Base-by-base conservation (phyloP, 1,140 invertebrate genomes). In the Apis dorsata region DNA sequence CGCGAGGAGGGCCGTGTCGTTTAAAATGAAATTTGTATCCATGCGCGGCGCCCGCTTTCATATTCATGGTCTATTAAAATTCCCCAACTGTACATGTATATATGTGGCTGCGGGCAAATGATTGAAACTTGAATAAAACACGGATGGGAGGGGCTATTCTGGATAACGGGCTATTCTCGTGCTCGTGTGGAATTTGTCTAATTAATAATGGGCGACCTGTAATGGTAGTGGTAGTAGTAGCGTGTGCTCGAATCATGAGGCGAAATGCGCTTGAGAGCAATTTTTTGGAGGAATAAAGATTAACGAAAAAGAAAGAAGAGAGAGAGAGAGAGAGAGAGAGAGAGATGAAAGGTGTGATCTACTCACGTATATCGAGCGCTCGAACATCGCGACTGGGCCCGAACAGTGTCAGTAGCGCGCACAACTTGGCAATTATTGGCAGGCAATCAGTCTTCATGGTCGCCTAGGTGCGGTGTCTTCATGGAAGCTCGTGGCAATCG, bases 391-490 rank as follows among this genome's bases (percentile, higher is more conserved):
- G 83, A 73, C 90, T 85, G 78, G 89, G 85, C 74, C 89, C 85
- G 85, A 92, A 83, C 82, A 92, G 83, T 81, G 88, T 85, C 85
- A 92, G 86, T 85, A 91, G 83, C 17, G 85, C 84, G 72, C 84
- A 90, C 77, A 90, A 80, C 78, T 89, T 90, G 86, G 85, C 87
- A 78, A 88, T 88, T 88, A 89, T 91, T 88, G 90, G 89, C 87
- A 88, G 91, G 89, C 86, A 90, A 91, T 92, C 90, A 90, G 90
- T 92, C 90, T 93, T 91, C 92, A 93, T 93, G 90, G 91, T 92
- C 89, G 88, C 79, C 86, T 86, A 84, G 79, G 81, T 89, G 85
- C 80, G 89, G 88, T 89, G 89, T 88, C 90, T 90, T 93, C 90
- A 92, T 90, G 89, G 90, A 90, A 91, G 85, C 90, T 91, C 88